phyloP scores from a whole-genome alignment of 2,888 invertebrate species.

The Macrophya annulata region DNA sequence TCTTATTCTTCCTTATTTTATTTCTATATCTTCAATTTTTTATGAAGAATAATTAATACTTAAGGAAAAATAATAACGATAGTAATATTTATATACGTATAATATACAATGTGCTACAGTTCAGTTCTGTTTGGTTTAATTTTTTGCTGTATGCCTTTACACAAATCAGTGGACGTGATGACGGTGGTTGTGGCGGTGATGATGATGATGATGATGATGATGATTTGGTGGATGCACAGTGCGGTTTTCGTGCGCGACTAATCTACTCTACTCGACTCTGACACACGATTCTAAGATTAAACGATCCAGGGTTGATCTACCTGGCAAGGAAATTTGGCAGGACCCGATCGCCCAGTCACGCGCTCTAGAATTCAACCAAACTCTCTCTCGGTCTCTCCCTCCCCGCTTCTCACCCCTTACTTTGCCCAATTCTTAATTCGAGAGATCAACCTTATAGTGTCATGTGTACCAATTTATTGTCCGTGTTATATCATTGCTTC shows the following conservation, averaged over 20 bases:
- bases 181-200: background rate
- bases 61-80: background rate
- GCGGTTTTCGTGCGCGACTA: background rate
- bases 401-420: background rate
- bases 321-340: conserved; percentile 61
- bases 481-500: background rate
- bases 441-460: background rate
- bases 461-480: background rate
- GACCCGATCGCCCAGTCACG: conserved; percentile 19
- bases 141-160: background rate
- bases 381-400: background rate
- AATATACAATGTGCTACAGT: background rate
- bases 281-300: conserved; percentile 68
- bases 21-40: background rate
- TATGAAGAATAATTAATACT: background rate
- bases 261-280: background rate
- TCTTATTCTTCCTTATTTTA: background rate
- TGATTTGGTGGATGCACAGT: background rate
- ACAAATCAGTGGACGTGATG: background rate
- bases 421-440: conserved; percentile 42
- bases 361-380: conserved; percentile 36
- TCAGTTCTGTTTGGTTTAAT: background rate
- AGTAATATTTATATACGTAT: background rate
- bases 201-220: background rate
- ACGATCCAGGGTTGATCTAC: conserved; percentile 65